Base-by-base conservation (phyloP, 1,140 invertebrate genomes). In the Drosophila insularis region DNA sequence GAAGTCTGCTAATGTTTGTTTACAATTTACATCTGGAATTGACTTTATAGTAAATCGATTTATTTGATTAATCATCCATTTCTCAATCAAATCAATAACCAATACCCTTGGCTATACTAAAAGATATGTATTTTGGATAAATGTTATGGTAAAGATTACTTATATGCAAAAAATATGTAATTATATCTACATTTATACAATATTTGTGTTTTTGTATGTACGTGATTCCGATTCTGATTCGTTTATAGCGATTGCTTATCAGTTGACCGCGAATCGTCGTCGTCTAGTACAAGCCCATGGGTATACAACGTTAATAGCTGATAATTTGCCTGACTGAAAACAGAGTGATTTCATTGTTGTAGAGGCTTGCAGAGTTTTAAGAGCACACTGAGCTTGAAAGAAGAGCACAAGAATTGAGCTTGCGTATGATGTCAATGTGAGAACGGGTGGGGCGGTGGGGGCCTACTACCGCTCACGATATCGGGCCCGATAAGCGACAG, bases 271-370 rank as follows among this genome's bases (percentile, higher is more conserved):
- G 35, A 68, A 80, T 74, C 68, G 59, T 68, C 58, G 66, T 35
- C 63, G 66, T 35, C 58, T 40, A 50, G 43, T 50, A 23, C 50
- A 27, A 75, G 67, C 69, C 43, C 59, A 21, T 60, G 68, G 65
- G 64, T 81, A 74, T n/a, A 87, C 78, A 86, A 54, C 61, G 53
- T 63, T 82, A 86, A 81, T 86, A 59, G 68, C 78, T 86, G 76
- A 87, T 87, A 87, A 82, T 77, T 89, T 71, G 69, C 53, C 56
- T 66, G 68, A 77, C 58, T 63, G 50, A 35, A 27, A 31, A 19
- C 66, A 53, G 50, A 76, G 71, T 66, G 73, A 75, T 75, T 75
- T 74, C 71, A 63, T 60, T 54, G 63, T 14, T 27, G 39, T 46
- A 19, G 60, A 17, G 11, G 13, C 56, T 37, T 11, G 35, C 35